Evolutionary conservation across 2,888 invertebrate genomes (phyloP).

Genomic region (Eupithecia exiguata): DNA sequence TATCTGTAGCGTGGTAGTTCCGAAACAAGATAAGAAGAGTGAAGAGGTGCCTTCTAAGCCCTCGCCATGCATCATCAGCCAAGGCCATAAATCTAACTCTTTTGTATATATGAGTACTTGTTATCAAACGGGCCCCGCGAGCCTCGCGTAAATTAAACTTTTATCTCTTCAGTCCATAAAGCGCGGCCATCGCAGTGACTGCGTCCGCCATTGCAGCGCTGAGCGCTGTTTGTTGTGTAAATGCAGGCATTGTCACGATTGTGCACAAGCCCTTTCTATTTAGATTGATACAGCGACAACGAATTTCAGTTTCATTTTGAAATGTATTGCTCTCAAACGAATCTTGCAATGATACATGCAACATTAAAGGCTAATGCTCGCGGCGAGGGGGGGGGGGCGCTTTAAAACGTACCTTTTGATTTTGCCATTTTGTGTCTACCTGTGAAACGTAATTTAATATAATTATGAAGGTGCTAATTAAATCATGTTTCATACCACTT

Average conservation of each 20-base stretch:
- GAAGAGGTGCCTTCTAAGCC: too few relatives aligned
- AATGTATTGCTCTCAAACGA: neutral
- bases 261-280: neutral
- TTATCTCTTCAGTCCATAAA: conserved; percentile 6
- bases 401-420: neutral
- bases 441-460: neutral
- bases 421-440: neutral
- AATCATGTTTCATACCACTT: neutral
- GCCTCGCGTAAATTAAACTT: conserved; percentile 1
- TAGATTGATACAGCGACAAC: neutral
- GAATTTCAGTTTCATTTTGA: neutral
- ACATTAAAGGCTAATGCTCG: neutral
- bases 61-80: neutral
- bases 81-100: neutral
- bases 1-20: too few relatives aligned
- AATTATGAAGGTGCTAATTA: neutral
- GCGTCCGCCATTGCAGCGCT: neutral
- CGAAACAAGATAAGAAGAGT: too few relatives aligned
- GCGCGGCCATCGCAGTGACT: neutral
- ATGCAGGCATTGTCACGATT: neutral
- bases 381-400: neutral
- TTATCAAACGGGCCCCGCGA: neutral
- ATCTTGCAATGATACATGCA: neutral
- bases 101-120: neutral
- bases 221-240: neutral